Evolutionary conservation across 2,797 vertebrate species (phyloP).

Genomic region (Cygnus olor): DNA sequence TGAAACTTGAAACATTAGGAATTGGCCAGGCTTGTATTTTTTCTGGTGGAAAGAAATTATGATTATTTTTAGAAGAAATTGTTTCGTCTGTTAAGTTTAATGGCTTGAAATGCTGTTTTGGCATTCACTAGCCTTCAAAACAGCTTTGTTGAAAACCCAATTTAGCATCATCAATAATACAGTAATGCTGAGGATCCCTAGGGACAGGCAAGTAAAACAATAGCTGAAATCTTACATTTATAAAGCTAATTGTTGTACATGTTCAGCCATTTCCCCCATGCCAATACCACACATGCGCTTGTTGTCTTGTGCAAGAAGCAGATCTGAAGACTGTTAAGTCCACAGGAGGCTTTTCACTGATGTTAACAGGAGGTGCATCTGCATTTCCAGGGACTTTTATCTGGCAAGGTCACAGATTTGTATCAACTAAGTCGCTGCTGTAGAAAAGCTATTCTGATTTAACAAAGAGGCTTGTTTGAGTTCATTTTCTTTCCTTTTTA

Average conservation of each 20-base stretch:
- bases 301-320: background rate
- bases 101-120: constrained; percentile 60
- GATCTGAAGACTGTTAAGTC: background rate
- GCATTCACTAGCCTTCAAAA: constrained; percentile 24
- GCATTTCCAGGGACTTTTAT: background rate
- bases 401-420: background rate
- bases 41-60: constrained; percentile 34
- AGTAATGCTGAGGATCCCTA: constrained; percentile 8
- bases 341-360: background rate
- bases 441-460: background rate
- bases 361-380: background rate
- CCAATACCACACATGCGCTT: background rate
- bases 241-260: constrained; percentile 29
- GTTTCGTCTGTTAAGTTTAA: constrained; percentile 38
- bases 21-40: constrained; percentile 43
- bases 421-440: background rate
- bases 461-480: background rate
- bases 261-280: background rate
- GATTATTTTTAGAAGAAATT: constrained; percentile 64
- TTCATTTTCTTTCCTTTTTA: background rate
- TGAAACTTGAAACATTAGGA: constrained; percentile 19
- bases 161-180: constrained; percentile 46
- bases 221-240: background rate
- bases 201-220: constrained; percentile 39
- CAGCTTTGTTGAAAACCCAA: constrained; percentile 46